phyloP scores from a whole-genome alignment of 2,797 vertebrate genomes.

The Picus viridis region DNA sequence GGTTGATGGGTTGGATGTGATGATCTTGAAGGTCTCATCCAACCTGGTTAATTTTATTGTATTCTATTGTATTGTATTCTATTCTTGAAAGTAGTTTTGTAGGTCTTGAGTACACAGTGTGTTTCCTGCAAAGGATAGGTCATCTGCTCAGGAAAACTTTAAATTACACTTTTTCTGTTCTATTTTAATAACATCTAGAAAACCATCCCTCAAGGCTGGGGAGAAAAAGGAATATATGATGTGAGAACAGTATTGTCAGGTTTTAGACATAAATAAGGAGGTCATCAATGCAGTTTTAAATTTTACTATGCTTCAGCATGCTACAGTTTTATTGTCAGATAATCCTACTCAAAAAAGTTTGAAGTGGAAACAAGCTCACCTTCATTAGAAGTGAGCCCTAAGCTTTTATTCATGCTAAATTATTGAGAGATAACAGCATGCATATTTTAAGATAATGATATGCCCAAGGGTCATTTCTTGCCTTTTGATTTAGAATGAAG shows the following conservation, averaged over 20 bases:
- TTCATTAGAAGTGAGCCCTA: not conserved
- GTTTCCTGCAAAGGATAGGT: not conserved
- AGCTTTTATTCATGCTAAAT: not conserved
- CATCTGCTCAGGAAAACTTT: not conserved
- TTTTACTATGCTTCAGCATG: not conserved
- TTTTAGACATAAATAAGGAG: not conserved
- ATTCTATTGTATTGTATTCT: no score
- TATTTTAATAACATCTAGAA: not conserved
- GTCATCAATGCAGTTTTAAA: not conserved
- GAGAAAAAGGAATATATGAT: not conserved
- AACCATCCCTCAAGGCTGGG: not conserved
- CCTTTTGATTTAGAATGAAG: not conserved
- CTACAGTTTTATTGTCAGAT: not conserved
- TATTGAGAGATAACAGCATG: not conserved
- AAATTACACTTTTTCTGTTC: not conserved
- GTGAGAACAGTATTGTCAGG: not conserved
- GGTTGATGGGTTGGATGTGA: no score
- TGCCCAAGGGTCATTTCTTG: not conserved
- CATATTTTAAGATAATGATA: not conserved
- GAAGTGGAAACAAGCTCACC: not conserved
- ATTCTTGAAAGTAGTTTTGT: not conserved
- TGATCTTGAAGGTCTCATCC: no score
- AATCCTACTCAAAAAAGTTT: not conserved
- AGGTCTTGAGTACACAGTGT: not conserved
- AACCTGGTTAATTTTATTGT: no score